phyloP scores from a whole-genome alignment of 2,888 invertebrate genomes.

The Nudaria mundana region DNA sequence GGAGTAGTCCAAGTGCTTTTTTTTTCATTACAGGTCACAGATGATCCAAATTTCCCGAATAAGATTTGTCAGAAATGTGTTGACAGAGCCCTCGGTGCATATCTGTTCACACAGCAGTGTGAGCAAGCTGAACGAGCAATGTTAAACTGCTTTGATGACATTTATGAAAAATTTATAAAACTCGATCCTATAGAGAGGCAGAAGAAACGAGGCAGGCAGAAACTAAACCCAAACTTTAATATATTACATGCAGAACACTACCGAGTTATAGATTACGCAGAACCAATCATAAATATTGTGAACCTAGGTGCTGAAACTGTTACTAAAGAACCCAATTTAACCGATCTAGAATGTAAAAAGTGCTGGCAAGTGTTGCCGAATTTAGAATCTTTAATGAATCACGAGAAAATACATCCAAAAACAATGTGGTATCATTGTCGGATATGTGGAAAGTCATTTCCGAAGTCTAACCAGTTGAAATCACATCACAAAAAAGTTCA shows the following conservation, averaged over 20 bases:
- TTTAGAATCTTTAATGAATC: conserved; percentile 51
- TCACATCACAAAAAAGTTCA: conserved; percentile 46
- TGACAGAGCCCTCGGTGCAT: conserved; percentile 53
- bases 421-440: conserved; percentile 68
- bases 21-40: conserved; percentile 43
- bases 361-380: conserved; percentile 62
- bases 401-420: conserved; percentile 60
- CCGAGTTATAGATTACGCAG: conserved; percentile 64
- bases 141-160: conserved; percentile 63
- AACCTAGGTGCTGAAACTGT: conserved; percentile 41
- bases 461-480: conserved; percentile 48
- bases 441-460: conserved; percentile 62
- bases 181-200: conserved; percentile 57
- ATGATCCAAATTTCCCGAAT: conserved; percentile 57
- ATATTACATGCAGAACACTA: conserved; percentile 46
- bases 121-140: conserved; percentile 62
- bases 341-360: conserved; percentile 57
- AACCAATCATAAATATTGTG: conserved; percentile 57
- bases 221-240: conserved; percentile 57
- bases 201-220: conserved; percentile 60
- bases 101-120: conserved; percentile 67
- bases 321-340: conserved; percentile 34
- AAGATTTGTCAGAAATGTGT: conserved; percentile 64
- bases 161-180: conserved; percentile 61
- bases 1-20: neutral